A percentile compares a stretch with the other conserved stretches of the same genome.
phyloP scores from a whole-genome alignment of 1,140 invertebrate genomes.

The Pinna nobilis region DNA sequence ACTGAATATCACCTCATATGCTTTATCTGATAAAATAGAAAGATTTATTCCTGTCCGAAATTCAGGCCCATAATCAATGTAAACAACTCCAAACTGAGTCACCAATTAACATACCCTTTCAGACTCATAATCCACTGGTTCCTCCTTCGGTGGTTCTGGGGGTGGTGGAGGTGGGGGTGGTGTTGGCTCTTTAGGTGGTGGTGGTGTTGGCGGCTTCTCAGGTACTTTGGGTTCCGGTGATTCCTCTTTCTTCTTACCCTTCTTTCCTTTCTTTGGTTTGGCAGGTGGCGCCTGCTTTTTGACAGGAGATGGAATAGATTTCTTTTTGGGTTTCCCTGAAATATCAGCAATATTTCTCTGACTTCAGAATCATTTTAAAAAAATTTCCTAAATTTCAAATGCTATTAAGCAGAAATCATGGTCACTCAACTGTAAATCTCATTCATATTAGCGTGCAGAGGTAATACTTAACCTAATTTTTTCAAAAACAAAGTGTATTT shows the following conservation, averaged over 20 bases:
- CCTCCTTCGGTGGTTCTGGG: constrained; percentile 35
- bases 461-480: too few species aligned
- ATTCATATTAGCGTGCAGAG: too few species aligned
- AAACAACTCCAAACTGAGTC: neutral
- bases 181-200: constrained; percentile 39
- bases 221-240: constrained; percentile 31
- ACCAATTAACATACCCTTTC: constrained; percentile 28
- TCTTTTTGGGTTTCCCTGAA: constrained; percentile 56
- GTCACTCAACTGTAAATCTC: too few species aligned
- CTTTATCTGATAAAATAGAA: too few species aligned
- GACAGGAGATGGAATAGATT: constrained; percentile 31
- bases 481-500: too few species aligned
- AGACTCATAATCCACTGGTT: constrained; percentile 27
- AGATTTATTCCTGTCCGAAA: too few species aligned
- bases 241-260: constrained; percentile 49
- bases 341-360: too few species aligned
- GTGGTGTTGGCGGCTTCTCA: constrained; percentile 32
- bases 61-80: too few species aligned
- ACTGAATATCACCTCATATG: too few species aligned
- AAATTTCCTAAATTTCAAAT: too few species aligned
- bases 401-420: too few species aligned
- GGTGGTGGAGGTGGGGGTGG: constrained; percentile 31
- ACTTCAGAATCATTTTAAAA: too few species aligned
- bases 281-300: constrained; percentile 34
- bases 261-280: constrained; percentile 46